These are phyloP conservation scores for Sebastes dallii DNA, from an alignment of 2,797 vertebrate genomes.

Conservation along the genomic window DNA sequence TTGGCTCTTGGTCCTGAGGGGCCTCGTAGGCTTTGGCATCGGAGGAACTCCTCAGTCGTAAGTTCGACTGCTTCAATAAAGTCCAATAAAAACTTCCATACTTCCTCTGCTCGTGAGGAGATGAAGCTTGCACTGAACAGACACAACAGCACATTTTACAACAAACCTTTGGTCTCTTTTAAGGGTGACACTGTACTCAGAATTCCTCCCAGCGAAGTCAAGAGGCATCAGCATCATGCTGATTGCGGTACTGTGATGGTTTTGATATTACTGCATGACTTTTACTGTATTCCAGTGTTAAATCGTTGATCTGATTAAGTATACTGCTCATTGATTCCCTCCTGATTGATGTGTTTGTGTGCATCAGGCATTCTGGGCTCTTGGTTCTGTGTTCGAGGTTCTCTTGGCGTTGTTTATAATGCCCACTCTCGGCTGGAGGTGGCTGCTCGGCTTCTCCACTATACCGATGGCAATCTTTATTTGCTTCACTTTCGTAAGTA, in stretches of 20 bases:
- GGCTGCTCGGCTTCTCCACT: constrained; percentile 89
- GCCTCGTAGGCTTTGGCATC: constrained; percentile 89
- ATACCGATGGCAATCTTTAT: constrained; percentile 86
- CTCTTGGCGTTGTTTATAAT: constrained; percentile 89
- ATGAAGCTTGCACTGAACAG: not conserved
- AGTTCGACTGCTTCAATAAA: constrained; percentile 57
- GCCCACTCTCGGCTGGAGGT: constrained; percentile 93
- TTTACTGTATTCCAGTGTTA: not conserved
- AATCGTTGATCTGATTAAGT: not conserved
- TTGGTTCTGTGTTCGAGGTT: constrained; percentile 90
- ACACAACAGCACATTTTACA: not conserved
- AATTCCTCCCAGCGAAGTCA: constrained; percentile 91
- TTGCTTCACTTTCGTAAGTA: constrained; percentile 86
- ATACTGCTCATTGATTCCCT: not conserved
- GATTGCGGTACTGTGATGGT: constrained; percentile 81
- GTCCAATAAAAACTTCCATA: too few relatives aligned
- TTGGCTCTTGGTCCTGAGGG: constrained; percentile 89
- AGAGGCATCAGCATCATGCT: constrained; percentile 89
- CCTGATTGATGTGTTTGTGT: not conserved
- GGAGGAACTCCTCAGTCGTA: constrained; percentile 92
- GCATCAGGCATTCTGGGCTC: constrained; percentile 89
- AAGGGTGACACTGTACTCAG: constrained; percentile 91
- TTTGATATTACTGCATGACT: not conserved
- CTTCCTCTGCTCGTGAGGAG: not conserved
- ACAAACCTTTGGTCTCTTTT: not conserved